Base-by-base conservation (phyloP, 2,888 invertebrate species). In the Girardia tigrina region DNA sequence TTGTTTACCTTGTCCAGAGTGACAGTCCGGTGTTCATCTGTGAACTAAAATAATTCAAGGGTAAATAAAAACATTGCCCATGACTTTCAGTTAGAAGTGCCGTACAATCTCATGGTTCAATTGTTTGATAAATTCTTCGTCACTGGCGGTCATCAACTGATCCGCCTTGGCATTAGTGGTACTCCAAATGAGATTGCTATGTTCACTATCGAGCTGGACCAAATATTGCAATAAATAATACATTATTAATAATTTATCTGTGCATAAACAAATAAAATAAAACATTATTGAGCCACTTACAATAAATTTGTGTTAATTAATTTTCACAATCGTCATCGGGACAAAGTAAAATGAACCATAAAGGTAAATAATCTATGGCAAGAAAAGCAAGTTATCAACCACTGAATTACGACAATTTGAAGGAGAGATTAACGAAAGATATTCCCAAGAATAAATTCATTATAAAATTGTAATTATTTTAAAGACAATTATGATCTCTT, bases 131-230 rank as follows among this genome's bases (percentile, higher is more conserved):
- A 98, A 98, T 78, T 89, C 88, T 75, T 90, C 89, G 0, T 90
- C 88, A 0, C 89, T 83, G 79, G 92, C 83, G 26, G 87, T 82
- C 70, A 91, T 82, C 27, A 97, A 85, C 75, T 88, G 83, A 80
- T 90, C 89, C 0, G 92, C 92, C 80, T 91, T 87, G 26, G 88
- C 86, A 1, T 87, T 86, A 42, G 89, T 88, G 0, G 91, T 91
- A 23, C 90, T 90, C 98, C 97, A 98, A 0, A 97, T 94, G n/a
- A 98, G 86, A 0, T 94, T 94, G 81, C 92, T 92, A 70, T 88
- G 85, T 23, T 86, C 87, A 28, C 89, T 87, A 78, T 88, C 89
- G 26, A 94, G 83, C 88, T 89, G 81, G 56, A 82, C 81, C 16
- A 69, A 16, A 28, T n/a, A 42, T 26, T 76, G 14, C 6, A 75